Conservation (phyloP, 1,140 invertebrate genomes). For the Philotrypesis tridentata region DNA sequence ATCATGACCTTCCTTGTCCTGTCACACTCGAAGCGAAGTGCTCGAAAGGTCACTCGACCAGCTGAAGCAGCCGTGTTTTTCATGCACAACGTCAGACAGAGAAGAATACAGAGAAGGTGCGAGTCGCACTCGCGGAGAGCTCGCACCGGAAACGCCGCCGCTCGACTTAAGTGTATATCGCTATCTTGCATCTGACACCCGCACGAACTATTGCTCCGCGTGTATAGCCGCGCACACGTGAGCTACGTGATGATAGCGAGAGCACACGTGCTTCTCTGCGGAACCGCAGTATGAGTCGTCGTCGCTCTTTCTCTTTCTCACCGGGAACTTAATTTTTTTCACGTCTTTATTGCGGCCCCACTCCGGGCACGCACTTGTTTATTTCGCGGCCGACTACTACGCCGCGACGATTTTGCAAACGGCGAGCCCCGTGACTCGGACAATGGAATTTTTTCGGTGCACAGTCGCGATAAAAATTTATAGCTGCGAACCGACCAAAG, state of each 20-base stretch:
- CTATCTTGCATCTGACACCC: conserved; percentile 42
- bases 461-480: no score
- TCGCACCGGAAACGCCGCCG: conserved; percentile 31
- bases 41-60: not conserved
- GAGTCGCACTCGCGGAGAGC: not conserved
- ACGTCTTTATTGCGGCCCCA: no score
- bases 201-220: conserved; percentile 4
- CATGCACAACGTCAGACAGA: not conserved
- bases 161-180: conserved; percentile 27
- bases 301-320: not conserved
- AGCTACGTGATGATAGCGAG: not conserved
- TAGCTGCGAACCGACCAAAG: not conserved
- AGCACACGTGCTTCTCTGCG: not conserved
- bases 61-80: not conserved
- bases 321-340: not conserved
- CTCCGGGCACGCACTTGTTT: no score
- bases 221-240: not conserved
- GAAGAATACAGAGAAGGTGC: not conserved
- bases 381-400: no score
- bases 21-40: no score
- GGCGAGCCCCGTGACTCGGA: no score
- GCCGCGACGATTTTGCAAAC: not conserved
- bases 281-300: not conserved
- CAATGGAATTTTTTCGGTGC: no score
- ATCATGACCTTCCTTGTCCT: no score